Percentiles rank a stretch among this genome's conserved stretches.
Evolutionary conservation across 1,140 invertebrate genomes (phyloP).

Genomic region (Achroia grisella): DNA sequence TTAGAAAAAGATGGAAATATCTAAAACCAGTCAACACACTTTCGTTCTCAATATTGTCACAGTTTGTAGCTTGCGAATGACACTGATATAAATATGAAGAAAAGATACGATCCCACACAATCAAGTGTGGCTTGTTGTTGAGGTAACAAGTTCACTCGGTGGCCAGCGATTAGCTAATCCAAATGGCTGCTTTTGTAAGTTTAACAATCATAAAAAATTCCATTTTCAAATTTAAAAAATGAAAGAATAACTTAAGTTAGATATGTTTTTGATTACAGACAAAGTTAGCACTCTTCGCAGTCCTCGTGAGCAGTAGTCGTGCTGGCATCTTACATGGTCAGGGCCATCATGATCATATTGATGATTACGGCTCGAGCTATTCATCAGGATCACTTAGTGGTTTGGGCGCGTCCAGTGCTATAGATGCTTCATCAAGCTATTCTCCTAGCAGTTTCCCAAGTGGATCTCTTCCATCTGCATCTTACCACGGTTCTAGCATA

Average conservation of each 20-base stretch:
- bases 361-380: slow-evolving; percentile 13
- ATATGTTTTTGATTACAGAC: slow-evolving; percentile 41
- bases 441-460: slow-evolving; percentile 53
- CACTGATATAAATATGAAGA: slow-evolving; percentile 60
- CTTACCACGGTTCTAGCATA: slow-evolving; percentile 31
- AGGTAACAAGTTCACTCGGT: slow-evolving; percentile 44
- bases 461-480: slow-evolving; percentile 55
- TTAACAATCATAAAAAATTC: slow-evolving; percentile 3
- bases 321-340: slow-evolving; percentile 39
- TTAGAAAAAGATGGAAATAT: slow-evolving; percentile 44
- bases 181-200: slow-evolving; percentile 67
- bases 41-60: slow-evolving; percentile 34
- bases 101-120: slow-evolving; percentile 39
- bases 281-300: slow-evolving; percentile 52
- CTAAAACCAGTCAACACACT: slow-evolving; percentile 40
- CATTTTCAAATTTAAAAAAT: background rate
- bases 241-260: background rate
- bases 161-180: slow-evolving; percentile 68
- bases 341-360: slow-evolving; percentile 15
- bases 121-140: slow-evolving; percentile 52
- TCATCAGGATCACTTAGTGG: slow-evolving; percentile 14
- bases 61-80: slow-evolving; percentile 23
- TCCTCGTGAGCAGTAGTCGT: slow-evolving; percentile 47
- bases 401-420: slow-evolving; percentile 16
- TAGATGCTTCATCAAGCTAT: slow-evolving; percentile 34